Conservation (phyloP, 2,888 invertebrate species). For the Spisula solida region DNA sequence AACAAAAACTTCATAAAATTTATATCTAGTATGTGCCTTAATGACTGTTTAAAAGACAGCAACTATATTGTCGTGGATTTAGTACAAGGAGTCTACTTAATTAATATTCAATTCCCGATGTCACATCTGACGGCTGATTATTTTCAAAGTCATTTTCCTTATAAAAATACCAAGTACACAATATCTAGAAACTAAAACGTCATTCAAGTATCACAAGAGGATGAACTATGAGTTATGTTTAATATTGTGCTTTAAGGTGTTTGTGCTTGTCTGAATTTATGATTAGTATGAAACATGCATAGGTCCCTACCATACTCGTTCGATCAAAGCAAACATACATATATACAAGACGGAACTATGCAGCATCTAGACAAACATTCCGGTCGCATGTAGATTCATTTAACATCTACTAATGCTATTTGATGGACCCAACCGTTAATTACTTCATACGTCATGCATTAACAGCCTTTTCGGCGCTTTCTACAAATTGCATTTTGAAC, state of each 20-base stretch:
- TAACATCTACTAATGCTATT: background rate
- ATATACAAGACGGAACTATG: background rate
- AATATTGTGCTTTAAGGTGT: background rate
- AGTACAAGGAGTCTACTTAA: no score
- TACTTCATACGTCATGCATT: background rate
- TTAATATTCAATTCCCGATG: no score
- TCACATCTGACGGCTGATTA: no score
- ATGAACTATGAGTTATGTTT: no score
- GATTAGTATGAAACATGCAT: constrained; percentile 1
- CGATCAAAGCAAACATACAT: background rate
- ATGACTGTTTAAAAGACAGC: no score
- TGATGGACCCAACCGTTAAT: background rate
- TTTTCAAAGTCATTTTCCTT: no score
- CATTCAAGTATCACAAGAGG: no score
- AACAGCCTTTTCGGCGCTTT: background rate
- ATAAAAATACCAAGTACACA: no score
- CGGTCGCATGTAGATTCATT: background rate
- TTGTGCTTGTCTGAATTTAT: background rate
- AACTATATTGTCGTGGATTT: no score
- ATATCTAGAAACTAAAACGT: no score
- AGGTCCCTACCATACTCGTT: background rate
- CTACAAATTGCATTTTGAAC: background rate
- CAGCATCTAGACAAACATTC: background rate
- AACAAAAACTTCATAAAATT: no score
- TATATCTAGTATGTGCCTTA: no score